Evolutionary conservation across 2,888 invertebrate species (phyloP).

Genomic region (Deroplatys truncata): DNA sequence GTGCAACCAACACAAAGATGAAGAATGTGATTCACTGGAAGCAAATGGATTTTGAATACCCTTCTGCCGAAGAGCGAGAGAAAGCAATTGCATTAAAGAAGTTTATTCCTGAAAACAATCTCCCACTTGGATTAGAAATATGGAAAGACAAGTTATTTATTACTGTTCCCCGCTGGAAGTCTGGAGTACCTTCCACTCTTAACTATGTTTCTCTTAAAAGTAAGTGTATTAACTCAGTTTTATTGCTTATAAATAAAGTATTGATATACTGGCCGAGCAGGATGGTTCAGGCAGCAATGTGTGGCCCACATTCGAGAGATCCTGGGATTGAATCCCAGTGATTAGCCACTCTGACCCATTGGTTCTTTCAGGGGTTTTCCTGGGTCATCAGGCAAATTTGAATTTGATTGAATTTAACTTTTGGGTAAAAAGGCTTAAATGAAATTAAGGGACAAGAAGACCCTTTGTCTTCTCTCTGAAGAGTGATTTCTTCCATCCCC

Average conservation of each 20-base stretch:
- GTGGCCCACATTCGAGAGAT: too few species aligned
- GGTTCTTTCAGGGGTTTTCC: too few species aligned
- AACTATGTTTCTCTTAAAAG: slow-evolving; percentile 58
- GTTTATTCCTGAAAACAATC: slow-evolving; percentile 61
- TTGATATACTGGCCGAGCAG: too few species aligned
- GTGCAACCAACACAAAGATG: slow-evolving; percentile 38
- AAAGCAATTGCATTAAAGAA: slow-evolving; percentile 57
- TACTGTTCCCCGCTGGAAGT: slow-evolving; percentile 65
- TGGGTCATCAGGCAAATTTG: too few species aligned
- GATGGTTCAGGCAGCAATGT: too few species aligned
- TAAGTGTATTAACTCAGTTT: slow-evolving; percentile 50
- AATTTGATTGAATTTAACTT: too few species aligned
- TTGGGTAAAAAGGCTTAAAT: too few species aligned
- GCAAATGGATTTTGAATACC: slow-evolving; percentile 63
- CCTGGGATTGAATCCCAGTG: too few species aligned
- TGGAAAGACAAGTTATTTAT: slow-evolving; percentile 62
- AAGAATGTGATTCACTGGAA: slow-evolving; percentile 68
- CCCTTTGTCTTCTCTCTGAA: too few species aligned
- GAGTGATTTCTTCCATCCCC: too few species aligned
- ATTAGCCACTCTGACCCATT: too few species aligned
- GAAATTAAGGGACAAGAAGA: too few species aligned
- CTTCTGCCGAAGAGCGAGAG: slow-evolving; percentile 54
- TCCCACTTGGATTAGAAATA: slow-evolving; percentile 65
- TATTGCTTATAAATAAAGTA: slow-evolving; percentile 37
- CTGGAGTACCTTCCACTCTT: slow-evolving; percentile 66